Base-by-base conservation (phyloP, 1,140 invertebrate genomes). In the Drosophila ohnishii region DNA sequence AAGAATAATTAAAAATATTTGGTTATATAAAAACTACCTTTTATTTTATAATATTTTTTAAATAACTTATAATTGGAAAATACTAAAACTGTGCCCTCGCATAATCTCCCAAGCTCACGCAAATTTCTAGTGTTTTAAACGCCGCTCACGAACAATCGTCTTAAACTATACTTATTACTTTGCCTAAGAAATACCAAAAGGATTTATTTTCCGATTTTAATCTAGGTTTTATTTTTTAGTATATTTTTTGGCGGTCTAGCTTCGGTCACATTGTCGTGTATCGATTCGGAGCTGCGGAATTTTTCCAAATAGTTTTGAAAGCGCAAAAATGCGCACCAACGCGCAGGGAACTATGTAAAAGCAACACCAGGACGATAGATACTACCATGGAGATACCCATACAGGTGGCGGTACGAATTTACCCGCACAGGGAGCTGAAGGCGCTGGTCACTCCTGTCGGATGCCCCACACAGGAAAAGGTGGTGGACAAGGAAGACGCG, bases 331-430 rank as follows among this genome's bases (percentile, higher is more conserved):
- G 51, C 51, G 42, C 25, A 63, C 5, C 56, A 75, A 78, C 47
- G 62, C 48, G 63, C 40, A 34, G 35, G 48, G 50, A 48, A 45
- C 25, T 30, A 69, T 63, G 64, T 87, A 74, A 87, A 82, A 48
- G 13, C 42, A 11, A 19, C 45, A 69, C 39, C 65, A 37, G 55
- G 45, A 65, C 44, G 7, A 40, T 47, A 75, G 22, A 30, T 2
- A 35, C 30, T 13, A 77, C 32, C 44, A 92, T 94, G 93, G 93
- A 94, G 92, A 93, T 94, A 66, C 93, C 93, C 42, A 93, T 94
- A 51, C 93, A 94, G 93, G 93, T 94, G 63, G 93, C 93, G 22
- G 93, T 94, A 63, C 92, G 93, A 34, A 91, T 94, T 53, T 93
- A 92, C 63, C 92, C 92, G 16, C 63, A 78, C 57, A 87, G 92